Conservation (phyloP, 1,140 invertebrate species). For the Idris sp. region DNA sequence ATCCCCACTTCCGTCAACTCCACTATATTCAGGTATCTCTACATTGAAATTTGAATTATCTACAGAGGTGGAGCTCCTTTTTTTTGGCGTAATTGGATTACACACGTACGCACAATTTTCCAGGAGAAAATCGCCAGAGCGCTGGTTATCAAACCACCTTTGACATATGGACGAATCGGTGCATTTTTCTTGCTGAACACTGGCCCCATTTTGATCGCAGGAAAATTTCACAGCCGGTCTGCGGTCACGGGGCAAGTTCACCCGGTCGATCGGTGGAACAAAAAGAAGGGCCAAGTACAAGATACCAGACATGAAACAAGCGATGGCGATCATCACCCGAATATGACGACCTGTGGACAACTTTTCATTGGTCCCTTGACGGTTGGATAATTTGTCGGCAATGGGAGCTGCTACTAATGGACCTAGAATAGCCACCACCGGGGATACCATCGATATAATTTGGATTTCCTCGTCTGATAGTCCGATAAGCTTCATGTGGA, state of each 20-base stretch:
- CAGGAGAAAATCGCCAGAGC: conserved; percentile 77
- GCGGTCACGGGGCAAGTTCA: conserved; percentile 76
- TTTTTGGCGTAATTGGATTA: conserved; percentile 61
- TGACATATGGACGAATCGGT: conserved; percentile 81
- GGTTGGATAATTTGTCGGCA: conserved; percentile 81
- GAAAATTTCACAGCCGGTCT: conserved; percentile 83
- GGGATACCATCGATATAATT: conserved; percentile 83
- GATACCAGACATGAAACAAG: conserved; percentile 82
- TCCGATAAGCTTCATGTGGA: conserved; percentile 85
- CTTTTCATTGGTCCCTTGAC: conserved; percentile 73
- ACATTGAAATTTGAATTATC: conserved; percentile 9
- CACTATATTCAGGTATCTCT: not conserved
- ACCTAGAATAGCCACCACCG: conserved; percentile 84
- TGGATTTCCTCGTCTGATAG: conserved; percentile 84
- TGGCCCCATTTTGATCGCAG: conserved; percentile 82
- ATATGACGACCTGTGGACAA: conserved; percentile 79
- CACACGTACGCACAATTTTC: conserved; percentile 81
- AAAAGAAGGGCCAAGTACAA: conserved; percentile 83
- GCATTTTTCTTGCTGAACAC: conserved; percentile 84
- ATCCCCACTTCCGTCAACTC: conserved; percentile 65
- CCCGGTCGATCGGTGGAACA: conserved; percentile 81
- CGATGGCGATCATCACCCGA: conserved; percentile 83
- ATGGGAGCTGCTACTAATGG: conserved; percentile 83
- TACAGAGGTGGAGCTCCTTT: conserved; percentile 12
- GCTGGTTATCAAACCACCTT: conserved; percentile 80